phyloP scores from a whole-genome alignment of 2,888 invertebrate genomes.

The Geophilus truncorum region DNA sequence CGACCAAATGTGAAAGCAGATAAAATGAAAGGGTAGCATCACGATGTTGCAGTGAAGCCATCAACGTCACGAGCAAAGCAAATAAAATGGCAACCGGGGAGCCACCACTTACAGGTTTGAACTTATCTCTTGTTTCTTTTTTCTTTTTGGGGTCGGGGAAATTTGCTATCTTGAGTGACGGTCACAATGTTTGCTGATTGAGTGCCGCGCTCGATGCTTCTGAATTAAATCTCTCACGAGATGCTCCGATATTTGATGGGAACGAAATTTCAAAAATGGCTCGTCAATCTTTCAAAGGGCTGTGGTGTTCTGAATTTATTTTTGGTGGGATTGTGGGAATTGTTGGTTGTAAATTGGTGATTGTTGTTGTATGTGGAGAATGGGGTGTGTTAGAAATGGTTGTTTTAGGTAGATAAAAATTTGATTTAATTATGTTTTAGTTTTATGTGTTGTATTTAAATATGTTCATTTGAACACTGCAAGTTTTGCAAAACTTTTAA shows the following conservation, averaged over 20 bases:
- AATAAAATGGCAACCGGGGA: not conserved
- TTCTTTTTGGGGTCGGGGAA: not conserved
- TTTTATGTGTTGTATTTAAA: too few species aligned
- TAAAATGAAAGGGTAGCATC: not conserved
- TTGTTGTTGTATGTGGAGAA: too few species aligned
- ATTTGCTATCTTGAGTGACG: not conserved
- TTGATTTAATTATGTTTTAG: too few species aligned
- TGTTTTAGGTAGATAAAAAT: too few species aligned
- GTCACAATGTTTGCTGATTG: not conserved
- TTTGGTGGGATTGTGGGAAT: too few species aligned
- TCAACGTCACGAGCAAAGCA: not conserved
- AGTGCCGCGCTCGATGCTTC: not conserved
- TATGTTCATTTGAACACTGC: too few species aligned
- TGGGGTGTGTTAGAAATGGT: too few species aligned
- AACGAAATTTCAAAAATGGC: not conserved
- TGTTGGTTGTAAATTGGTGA: too few species aligned
- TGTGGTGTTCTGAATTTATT: too few species aligned
- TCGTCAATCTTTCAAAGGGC: not conserved
- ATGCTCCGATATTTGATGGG: not conserved
- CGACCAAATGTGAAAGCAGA: not conserved
- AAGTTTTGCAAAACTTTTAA: too few species aligned
- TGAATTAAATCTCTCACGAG: not conserved
- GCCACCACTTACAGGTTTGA: not conserved
- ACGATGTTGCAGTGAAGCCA: not conserved
- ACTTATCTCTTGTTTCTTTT: not conserved